Percentiles rank a stretch among this genome's conserved stretches.
These are phyloP conservation scores for Solenopsis fugax DNA, from an alignment of 1,140 invertebrate genomes.

Conservation along the genomic window DNA sequence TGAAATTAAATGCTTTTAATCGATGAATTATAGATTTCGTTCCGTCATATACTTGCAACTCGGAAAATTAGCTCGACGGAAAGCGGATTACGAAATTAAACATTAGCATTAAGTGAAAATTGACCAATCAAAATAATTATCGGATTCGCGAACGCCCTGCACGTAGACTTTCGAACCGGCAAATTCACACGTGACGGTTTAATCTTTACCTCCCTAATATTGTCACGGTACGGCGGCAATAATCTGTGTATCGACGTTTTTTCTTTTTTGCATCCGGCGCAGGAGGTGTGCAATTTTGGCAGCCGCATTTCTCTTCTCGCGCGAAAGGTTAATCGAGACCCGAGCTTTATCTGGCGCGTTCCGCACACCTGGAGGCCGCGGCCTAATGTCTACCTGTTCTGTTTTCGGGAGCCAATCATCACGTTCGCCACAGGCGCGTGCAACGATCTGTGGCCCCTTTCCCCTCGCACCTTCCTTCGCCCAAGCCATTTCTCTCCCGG, in stretches of 20 bases:
- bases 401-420: conserved; percentile 77
- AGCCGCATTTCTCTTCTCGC: conserved; percentile 73
- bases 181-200: conserved; percentile 30
- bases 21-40: not conserved
- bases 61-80: too few relatives aligned
- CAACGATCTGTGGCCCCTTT: conserved; percentile 65
- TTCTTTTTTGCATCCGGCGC: conserved; percentile 44
- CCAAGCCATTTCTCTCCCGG: conserved; percentile 38
- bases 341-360: conserved; percentile 75
- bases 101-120: not conserved
- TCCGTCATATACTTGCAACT: not conserved
- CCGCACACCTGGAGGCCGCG: conserved; percentile 75
- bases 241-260: conserved; percentile 42
- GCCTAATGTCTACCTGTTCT: conserved; percentile 76
- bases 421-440: conserved; percentile 77
- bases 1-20: not conserved
- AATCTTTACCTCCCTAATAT: conserved; percentile 41
- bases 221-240: conserved; percentile 44
- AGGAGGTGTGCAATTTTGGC: conserved; percentile 64
- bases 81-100: not conserved
- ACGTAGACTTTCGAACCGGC: not conserved
- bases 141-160: not conserved
- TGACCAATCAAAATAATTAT: not conserved
- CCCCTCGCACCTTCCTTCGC: not conserved
- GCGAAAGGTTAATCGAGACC: conserved; percentile 76